phyloP scores from a whole-genome alignment of 2,797 vertebrate genomes.

The Cyprinella venusta region DNA sequence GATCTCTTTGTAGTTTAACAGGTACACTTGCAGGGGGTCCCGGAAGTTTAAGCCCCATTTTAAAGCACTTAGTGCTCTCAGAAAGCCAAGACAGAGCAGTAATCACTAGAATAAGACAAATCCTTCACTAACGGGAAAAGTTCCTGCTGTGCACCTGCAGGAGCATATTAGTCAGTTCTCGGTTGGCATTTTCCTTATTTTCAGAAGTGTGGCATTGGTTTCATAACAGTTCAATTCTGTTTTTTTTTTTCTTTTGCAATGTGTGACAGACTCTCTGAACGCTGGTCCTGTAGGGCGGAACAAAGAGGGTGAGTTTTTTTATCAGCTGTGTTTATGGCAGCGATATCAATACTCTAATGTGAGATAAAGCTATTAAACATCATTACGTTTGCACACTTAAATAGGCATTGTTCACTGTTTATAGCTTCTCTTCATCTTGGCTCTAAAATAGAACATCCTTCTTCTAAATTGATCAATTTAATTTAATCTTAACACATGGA shows the following conservation, averaged over 20 bases:
- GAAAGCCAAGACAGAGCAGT: constrained; percentile 51
- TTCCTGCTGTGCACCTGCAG: constrained; percentile 65
- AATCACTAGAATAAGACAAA: constrained; percentile 66
- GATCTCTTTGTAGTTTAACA: constrained; percentile 82
- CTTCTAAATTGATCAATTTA: background rate
- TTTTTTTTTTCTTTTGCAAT: constrained; percentile 58
- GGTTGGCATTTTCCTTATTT: constrained; percentile 68
- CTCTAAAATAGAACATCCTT: background rate
- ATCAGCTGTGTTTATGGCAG: background rate
- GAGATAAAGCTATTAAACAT: constrained; percentile 24
- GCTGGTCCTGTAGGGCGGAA: constrained; percentile 75
- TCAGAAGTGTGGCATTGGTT: constrained; percentile 72
- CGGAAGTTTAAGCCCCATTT: constrained; percentile 50
- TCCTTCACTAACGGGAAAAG: constrained; percentile 56
- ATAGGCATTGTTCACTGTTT: background rate
- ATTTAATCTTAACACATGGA: constrained; percentile 3
- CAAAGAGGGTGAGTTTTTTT: constrained; percentile 64
- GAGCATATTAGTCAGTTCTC: constrained; percentile 63
- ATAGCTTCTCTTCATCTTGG: background rate
- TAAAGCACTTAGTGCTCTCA: constrained; percentile 66
- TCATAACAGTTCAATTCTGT: constrained; percentile 56
- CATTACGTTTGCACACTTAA: background rate
- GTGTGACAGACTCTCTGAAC: constrained; percentile 77
- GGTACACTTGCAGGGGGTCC: constrained; percentile 65
- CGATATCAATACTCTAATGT: background rate